Evolutionary conservation across 2,113 vertebrate species (phyloP).

Genomic region (Notothenia rossii): DNA sequence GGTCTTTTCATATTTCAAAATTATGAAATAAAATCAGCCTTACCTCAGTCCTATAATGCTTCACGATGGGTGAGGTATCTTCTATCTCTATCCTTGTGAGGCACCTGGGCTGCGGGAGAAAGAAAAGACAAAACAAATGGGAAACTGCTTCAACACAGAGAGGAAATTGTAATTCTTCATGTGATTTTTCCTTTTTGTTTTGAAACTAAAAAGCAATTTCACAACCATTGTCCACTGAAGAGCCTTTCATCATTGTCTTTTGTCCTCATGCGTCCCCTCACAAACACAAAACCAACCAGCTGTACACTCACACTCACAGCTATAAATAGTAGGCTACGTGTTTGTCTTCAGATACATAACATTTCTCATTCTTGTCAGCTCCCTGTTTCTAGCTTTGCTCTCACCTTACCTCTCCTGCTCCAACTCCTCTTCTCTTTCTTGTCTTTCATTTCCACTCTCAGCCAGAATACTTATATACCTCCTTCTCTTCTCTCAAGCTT

Average conservation of each 20-base stretch:
- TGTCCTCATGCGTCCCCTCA: conserved; percentile 19
- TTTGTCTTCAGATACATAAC: conserved; percentile 43
- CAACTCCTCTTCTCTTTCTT: background rate
- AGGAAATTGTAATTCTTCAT: background rate
- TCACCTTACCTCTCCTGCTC: conserved; percentile 19
- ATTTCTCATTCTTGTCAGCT: conserved; percentile 43
- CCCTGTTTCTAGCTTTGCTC: conserved; percentile 2
- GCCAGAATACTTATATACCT: conserved; percentile 55
- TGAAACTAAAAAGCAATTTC: conserved; percentile 16
- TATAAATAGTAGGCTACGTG: conserved; percentile 58
- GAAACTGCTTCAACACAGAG: background rate
- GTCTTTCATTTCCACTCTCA: conserved; percentile 17
- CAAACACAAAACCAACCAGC: conserved; percentile 30
- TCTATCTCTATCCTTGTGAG: conserved; percentile 1
- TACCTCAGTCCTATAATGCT: background rate
- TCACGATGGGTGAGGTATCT: background rate
- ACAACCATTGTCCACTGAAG: conserved; percentile 4
- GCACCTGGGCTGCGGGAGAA: background rate
- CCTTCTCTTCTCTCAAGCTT: conserved; percentile 15
- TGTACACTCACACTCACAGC: conserved; percentile 24
- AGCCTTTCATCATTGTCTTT: conserved; percentile 15
- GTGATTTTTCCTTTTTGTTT: background rate
- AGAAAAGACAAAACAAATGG: background rate
- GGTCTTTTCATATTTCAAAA: background rate
- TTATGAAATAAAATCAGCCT: no score